Base-by-base conservation (phyloP, 1,140 invertebrate genomes). In the Drosophila truncata region DNA sequence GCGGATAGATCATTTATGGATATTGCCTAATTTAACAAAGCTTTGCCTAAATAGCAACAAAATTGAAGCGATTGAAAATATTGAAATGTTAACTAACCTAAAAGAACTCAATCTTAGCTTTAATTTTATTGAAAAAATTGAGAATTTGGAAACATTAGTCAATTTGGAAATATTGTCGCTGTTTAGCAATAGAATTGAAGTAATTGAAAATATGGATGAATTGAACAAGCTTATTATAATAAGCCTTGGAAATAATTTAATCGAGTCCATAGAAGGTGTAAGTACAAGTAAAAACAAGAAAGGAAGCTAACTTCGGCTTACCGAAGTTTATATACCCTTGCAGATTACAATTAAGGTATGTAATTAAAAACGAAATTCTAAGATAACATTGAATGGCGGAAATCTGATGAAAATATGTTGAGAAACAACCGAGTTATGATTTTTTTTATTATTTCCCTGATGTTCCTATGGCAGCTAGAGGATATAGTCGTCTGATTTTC, bases 31-130 rank as follows among this genome's bases (percentile, higher is more conserved):
- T 78, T 93, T 99, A 10, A 95, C 94, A 60, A 96, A 97, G 93
- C 93, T 99, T 8, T 96, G 96, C 78, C 92, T 97, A 33, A 96
- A 97, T 16, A 97, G 97, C 78, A 99, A 99, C 62, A 98, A 98
- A 91, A 99, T 99, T 49, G 94, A 96, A 71, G 96, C 96, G 93
- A 99, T 99, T 60, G 97, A 99, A 93, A 97, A 98, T 93, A 93
- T 99, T 7, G 96, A 96, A 69, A 94, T 94, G 82, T 93, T 98
- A 1, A 94, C 94, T n/a, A 95, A 97, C 63, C 93, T 99, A 6
- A 95, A 94, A 64, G 96, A 98, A 93, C 93, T 99, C 25, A 97
- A 96, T 85, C 93, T 97, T 55, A 96, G 97, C 7, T 97, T 97
- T 80, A 99, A 99, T 93, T 95, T 95, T 44, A 97, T 99, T 60